A percentile compares a stretch with the other conserved stretches of the same genome.
These are phyloP conservation scores for Magallana nippona DNA, from an alignment of 2,888 invertebrate genomes.

Conservation along the genomic window DNA sequence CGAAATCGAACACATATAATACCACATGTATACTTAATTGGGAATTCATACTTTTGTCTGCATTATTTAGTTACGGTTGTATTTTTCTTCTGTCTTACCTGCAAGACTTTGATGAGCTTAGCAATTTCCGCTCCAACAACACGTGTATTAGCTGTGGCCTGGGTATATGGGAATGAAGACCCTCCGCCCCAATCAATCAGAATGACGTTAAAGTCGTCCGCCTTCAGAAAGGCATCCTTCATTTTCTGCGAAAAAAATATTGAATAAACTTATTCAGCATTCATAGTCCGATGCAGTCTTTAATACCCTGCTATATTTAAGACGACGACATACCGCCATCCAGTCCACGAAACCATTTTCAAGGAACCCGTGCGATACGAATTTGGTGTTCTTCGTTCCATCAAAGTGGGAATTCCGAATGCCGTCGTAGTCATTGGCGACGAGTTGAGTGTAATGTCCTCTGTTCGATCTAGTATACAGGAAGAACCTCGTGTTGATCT, in stretches of 20 bases:
- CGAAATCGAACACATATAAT: not conserved
- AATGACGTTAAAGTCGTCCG: slow-evolving; percentile 73
- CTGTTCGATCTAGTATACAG: slow-evolving; percentile 59
- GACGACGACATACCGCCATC: slow-evolving; percentile 60
- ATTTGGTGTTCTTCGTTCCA: slow-evolving; percentile 59
- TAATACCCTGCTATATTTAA: too few relatives aligned
- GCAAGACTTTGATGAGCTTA: slow-evolving; percentile 67
- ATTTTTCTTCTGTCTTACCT: slow-evolving; percentile 52
- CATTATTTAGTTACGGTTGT: too few relatives aligned
- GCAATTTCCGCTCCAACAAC: slow-evolving; percentile 79
- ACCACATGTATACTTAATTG: not conserved
- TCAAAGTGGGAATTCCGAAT: slow-evolving; percentile 60
- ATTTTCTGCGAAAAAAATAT: slow-evolving; percentile 57
- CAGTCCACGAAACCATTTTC: slow-evolving; percentile 66
- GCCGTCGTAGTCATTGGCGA: slow-evolving; percentile 56
- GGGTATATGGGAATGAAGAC: slow-evolving; percentile 75
- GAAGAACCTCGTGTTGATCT: slow-evolving; percentile 62
- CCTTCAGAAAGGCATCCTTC: slow-evolving; percentile 69
- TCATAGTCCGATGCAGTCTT: not conserved
- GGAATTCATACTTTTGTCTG: too few relatives aligned
- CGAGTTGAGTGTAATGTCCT: slow-evolving; percentile 49
- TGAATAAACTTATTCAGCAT: too few relatives aligned
- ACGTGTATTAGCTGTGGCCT: slow-evolving; percentile 79
- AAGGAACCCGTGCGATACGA: slow-evolving; percentile 67
- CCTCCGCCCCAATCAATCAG: slow-evolving; percentile 74